phyloP scores from a whole-genome alignment of 2,113 vertebrate genomes.

The Typhlomys cinereus region DNA sequence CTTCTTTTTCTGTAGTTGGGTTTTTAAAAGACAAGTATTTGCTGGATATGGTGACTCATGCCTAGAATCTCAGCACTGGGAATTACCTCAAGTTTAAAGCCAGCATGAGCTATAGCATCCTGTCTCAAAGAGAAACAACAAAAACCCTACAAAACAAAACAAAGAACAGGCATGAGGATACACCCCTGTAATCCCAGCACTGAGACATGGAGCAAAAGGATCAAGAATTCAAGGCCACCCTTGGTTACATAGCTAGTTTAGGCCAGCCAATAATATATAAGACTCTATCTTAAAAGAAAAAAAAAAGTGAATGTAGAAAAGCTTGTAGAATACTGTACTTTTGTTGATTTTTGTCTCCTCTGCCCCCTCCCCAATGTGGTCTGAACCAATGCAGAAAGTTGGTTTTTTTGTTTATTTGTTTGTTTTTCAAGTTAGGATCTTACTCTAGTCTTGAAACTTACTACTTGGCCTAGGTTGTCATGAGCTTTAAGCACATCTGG shows the following conservation, averaged over 20 bases:
- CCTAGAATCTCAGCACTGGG: not conserved
- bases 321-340: no score
- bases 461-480: no score
- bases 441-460: no score
- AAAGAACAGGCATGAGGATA: not conserved
- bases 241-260: not conserved
- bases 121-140: no score
- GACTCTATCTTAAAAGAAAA: not conserved
- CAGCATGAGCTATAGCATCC: not conserved
- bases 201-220: not conserved
- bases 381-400: no score
- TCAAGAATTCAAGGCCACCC: not conserved
- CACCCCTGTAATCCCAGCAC: not conserved
- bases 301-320: no score
- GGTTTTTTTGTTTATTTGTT: not conserved
- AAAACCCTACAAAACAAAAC: not conserved
- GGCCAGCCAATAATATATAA: not conserved
- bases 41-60: not conserved
- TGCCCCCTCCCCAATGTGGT: no score
- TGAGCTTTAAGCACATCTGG: no score
- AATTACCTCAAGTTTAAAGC: not conserved
- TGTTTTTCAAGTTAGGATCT: no score
- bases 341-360: no score
- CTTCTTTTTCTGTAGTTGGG: no score
- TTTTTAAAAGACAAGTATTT: not conserved